These are phyloP conservation scores for Hyles vespertilio DNA, from an alignment of 1,140 invertebrate genomes.

Conservation along the genomic window DNA sequence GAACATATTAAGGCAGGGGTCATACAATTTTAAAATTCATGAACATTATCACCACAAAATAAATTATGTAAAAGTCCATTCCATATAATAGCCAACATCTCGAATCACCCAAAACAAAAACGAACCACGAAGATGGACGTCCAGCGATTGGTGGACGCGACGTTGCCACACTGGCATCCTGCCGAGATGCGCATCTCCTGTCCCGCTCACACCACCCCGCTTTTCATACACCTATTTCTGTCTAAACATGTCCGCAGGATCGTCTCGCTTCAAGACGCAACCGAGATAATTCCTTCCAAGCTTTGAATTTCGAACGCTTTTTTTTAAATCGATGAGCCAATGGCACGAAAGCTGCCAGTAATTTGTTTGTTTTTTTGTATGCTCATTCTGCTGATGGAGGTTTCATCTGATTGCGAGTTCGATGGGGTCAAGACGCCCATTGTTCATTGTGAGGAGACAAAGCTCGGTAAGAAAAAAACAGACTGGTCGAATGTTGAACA, in stretches of 20 bases:
- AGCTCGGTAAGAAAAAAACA: slow-evolving; percentile 4
- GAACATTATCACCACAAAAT: not conserved
- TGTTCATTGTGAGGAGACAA: slow-evolving; percentile 21
- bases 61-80: not conserved
- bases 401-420: slow-evolving; percentile 27
- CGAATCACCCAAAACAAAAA: slow-evolving; percentile 42
- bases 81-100: not conserved
- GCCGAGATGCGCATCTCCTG: slow-evolving; percentile 46
- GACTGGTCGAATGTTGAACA: slow-evolving; percentile 8
- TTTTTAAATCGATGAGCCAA: slow-evolving; percentile 53
- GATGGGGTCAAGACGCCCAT: slow-evolving; percentile 35
- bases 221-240: slow-evolving; percentile 26
- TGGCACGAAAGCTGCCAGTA: slow-evolving; percentile 32
- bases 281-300: slow-evolving; percentile 69
- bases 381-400: slow-evolving; percentile 6
- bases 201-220: slow-evolving; percentile 29
- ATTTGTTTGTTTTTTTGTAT: slow-evolving; percentile 18
- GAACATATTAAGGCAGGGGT: too few species aligned
- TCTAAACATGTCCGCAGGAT: slow-evolving; percentile 59
- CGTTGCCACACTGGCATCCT: slow-evolving; percentile 62
- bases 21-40: not conserved
- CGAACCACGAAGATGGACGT: slow-evolving; percentile 50
- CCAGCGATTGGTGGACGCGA: slow-evolving; percentile 67
- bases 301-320: slow-evolving; percentile 61
- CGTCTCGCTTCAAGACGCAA: slow-evolving; percentile 69